Evolutionary conservation across 2,888 invertebrate species (phyloP).

Genomic region (Brachynemurus nebulosus): DNA sequence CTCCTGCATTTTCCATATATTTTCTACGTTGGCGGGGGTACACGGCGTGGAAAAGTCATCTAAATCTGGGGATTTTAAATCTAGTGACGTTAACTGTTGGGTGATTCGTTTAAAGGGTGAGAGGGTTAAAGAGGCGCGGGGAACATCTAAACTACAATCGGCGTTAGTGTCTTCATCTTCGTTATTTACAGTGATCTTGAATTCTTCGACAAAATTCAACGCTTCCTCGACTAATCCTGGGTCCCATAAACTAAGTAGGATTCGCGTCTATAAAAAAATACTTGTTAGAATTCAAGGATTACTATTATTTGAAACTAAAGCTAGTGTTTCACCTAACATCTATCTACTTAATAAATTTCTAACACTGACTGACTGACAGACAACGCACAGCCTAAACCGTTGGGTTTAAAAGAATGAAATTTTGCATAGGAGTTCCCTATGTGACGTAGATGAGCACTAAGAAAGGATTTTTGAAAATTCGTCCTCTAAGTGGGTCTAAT

Average conservation of each 20-base stretch:
- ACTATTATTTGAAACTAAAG: no score
- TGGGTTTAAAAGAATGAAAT: no score
- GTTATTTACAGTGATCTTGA: constrained; percentile 37
- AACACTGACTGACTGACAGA: no score
- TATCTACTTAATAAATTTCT: no score
- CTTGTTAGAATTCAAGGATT: no score
- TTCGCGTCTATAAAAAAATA: constrained; percentile 40
- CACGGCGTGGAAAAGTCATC: constrained; percentile 56
- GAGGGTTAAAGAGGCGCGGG: constrained; percentile 29
- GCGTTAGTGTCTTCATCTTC: constrained; percentile 24
- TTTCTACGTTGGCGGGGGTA: constrained; percentile 45
- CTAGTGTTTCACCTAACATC: no score
- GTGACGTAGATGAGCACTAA: no score
- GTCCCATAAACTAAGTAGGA: constrained; percentile 73
- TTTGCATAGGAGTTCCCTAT: no score
- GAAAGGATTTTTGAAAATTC: no score
- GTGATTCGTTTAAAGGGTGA: constrained; percentile 65
- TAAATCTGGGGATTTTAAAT: constrained; percentile 55
- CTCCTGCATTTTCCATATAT: constrained; percentile 42
- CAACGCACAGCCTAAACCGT: no score
- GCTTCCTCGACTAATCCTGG: constrained; percentile 76
- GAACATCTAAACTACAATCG: constrained; percentile 26
- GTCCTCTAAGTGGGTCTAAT: no score
- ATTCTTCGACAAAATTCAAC: constrained; percentile 66
- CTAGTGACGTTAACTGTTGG: constrained; percentile 58